A percentile compares a stretch with the other conserved stretches of the same genome.
Evolutionary conservation across 2,888 invertebrate species (phyloP).

Genomic region (Hesperia comma): DNA sequence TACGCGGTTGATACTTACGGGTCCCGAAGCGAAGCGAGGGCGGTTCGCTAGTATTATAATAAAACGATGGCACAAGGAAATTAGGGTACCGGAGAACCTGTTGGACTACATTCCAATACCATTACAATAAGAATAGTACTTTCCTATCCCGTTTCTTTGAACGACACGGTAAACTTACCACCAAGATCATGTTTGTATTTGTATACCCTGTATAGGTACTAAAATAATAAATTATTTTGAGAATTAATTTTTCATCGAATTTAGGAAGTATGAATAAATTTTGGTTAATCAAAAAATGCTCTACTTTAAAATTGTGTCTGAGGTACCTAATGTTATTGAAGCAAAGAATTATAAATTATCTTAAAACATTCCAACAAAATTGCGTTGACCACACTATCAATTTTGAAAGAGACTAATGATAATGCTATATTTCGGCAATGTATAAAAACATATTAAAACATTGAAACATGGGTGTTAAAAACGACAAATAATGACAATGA

Average conservation of each 20-base stretch:
- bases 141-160: constrained; percentile 41
- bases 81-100: constrained; percentile 46
- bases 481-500: neutral
- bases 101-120: constrained; percentile 63
- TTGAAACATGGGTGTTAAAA: neutral
- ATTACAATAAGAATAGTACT: constrained; percentile 63
- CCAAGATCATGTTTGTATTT: too few relatives aligned
- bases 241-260: neutral
- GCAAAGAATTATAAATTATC: too few relatives aligned
- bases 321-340: too few relatives aligned
- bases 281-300: too few relatives aligned
- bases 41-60: too few relatives aligned
- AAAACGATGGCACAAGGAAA: neutral
- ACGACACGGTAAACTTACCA: too few relatives aligned
- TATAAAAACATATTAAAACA: neutral
- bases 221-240: neutral
- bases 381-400: neutral
- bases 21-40: too few relatives aligned
- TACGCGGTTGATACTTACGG: too few relatives aligned
- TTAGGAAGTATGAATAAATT: too few relatives aligned
- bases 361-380: neutral
- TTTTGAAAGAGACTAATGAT: neutral
- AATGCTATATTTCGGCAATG: neutral
- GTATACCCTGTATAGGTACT: too few relatives aligned
- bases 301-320: too few relatives aligned